Evolutionary conservation across 2,888 invertebrate species (phyloP), one percentile per base, ranked within the genome.

Genomic region (Deroplatys truncata): DNA sequence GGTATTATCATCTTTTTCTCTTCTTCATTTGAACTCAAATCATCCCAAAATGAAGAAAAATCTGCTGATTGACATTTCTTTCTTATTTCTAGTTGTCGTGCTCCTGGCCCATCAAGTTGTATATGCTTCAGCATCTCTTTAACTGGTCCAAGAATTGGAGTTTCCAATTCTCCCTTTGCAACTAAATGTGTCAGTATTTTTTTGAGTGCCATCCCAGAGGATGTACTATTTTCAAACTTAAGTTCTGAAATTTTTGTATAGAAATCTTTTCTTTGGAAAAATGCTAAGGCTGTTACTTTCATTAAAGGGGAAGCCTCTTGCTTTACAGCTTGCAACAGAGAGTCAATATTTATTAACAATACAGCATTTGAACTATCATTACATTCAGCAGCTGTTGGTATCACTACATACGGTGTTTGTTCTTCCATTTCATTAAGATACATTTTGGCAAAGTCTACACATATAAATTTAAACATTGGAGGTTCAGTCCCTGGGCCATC

Each of bases 381-480:
- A n/a, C 88, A 88, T 28, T 82, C 31, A 31, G 43, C 83, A 82
- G 15, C 5, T 8, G 56, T 82, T 82, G 82, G 82, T 25, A 25
- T 82, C 0, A 31, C 31, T 82, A 83, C 15, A 82, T n/a, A 4
- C 28, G 88, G 82, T 83, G 16, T 25, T 7, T 28, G 28, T 10
- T 13, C 2, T 82, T 88, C 20, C 20, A 25, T 31, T 82, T 82
- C 15, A 31, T 15, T 88, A 82, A 7, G 16, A 29, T 29, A 29
- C 16, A 29, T 20, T n/a, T 28, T 84, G 4, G 8, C 84, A n/a
- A 16, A 15, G 10, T 72, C n/a, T 82, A 82, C 29, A 83, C 88
- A 88, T 13, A 88, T 35, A 82, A 29, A 88, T 43, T 88, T 88
- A 35, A 88, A 83, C n/a, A n/a, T 82, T 88, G 88, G 88, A 10